Evolutionary conservation across 1,140 invertebrate genomes (phyloP).

Genomic region (Glossosoma conforme): DNA sequence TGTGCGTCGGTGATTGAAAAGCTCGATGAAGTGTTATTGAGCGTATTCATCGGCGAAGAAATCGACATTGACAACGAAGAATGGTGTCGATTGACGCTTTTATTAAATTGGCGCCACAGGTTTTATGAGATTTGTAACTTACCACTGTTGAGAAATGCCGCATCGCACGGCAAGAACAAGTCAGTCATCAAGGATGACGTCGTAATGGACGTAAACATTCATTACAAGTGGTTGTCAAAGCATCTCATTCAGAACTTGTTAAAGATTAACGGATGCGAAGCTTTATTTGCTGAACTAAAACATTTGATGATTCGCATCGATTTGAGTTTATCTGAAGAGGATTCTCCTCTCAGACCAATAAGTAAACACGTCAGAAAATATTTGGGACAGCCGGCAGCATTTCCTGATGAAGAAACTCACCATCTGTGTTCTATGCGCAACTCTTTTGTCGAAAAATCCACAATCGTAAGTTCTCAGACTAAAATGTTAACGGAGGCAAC

Average conservation of each 20-base stretch:
- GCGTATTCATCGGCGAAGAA: conserved; percentile 34
- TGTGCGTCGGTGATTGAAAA: conserved; percentile 41
- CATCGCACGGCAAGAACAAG: conserved; percentile 36
- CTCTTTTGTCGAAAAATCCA: conserved; percentile 7
- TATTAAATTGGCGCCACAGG: conserved; percentile 48
- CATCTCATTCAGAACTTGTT: conserved; percentile 41
- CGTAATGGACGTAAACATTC: conserved; percentile 44
- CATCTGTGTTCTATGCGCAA: conserved; percentile 9
- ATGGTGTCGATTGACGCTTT: conserved; percentile 34
- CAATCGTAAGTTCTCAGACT: conserved; percentile 4
- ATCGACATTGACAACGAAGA: conserved; percentile 33
- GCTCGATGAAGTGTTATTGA: conserved; percentile 38
- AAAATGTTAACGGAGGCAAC: conserved; percentile 1
- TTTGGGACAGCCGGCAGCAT: conserved; percentile 20
- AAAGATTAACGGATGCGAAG: conserved; percentile 21
- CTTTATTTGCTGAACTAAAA: conserved; percentile 1
- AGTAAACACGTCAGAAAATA: conserved; percentile 19
- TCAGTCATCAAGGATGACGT: conserved; percentile 41
- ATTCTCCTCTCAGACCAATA: conserved; percentile 25
- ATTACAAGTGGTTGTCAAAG: conserved; percentile 55
- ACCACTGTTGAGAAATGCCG: conserved; percentile 34
- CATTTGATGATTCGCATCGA: conserved; percentile 16
- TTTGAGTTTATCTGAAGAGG: conserved; percentile 13
- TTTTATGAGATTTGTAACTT: conserved; percentile 39
- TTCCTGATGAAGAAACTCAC: conserved; percentile 28